These are phyloP conservation scores for Anagyrus pseudococci DNA, from an alignment of 2,888 invertebrate genomes.

Conservation along the genomic window DNA sequence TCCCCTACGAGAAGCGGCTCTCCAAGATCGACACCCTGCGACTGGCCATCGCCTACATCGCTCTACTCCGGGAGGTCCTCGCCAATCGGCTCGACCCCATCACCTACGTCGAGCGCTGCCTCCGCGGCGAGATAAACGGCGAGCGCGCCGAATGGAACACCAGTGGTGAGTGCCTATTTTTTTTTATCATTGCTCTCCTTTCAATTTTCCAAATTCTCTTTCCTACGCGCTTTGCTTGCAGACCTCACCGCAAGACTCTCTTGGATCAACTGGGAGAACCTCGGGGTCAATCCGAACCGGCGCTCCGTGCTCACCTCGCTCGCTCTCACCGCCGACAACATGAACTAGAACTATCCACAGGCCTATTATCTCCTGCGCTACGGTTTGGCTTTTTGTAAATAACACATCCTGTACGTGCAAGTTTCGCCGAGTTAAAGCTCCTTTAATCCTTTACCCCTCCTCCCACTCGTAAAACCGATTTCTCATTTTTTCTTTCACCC, in stretches of 20 bases:
- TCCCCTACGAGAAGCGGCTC: slow-evolving; percentile 97
- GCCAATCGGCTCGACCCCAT: slow-evolving; percentile 90
- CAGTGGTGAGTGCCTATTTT: slow-evolving; percentile 72
- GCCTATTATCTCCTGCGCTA: neutral
- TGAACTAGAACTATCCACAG: slow-evolving; percentile 48
- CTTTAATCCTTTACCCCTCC: no score
- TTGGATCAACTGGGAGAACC: slow-evolving; percentile 99
- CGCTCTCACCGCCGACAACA: slow-evolving; percentile 76
- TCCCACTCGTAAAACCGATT: no score
- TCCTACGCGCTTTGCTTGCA: slow-evolving; percentile 63
- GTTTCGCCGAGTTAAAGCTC: neutral
- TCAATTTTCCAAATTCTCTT: neutral
- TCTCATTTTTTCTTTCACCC: no score
- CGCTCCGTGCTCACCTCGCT: slow-evolving; percentile 83
- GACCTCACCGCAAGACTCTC: slow-evolving; percentile 95
- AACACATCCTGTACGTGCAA: no score
- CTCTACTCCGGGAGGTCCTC: slow-evolving; percentile 86
- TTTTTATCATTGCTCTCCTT: neutral
- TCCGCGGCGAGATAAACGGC: slow-evolving; percentile 88
- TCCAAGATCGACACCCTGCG: slow-evolving; percentile 98
- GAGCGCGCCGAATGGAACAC: slow-evolving; percentile 95
- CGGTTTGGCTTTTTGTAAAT: slow-evolving; percentile 15
- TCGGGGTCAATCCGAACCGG: slow-evolving; percentile 91
- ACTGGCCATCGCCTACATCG: slow-evolving; percentile 97
- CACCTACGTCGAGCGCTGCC: slow-evolving; percentile 91